Conservation (phyloP, 2,113 vertebrate species). For the Alligator mississippiensis region DNA sequence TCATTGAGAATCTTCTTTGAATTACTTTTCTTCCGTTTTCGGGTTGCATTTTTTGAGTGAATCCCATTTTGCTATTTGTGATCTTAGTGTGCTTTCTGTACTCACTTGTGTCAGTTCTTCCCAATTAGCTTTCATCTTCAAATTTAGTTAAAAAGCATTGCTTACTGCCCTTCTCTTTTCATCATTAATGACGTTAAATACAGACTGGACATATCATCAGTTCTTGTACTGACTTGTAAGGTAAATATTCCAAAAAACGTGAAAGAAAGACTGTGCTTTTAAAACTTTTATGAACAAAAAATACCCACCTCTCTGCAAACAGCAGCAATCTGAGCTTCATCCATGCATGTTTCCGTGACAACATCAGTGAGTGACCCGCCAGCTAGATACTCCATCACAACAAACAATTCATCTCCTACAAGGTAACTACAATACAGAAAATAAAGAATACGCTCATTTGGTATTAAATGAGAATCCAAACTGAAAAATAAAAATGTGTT, state of each 20-base stretch:
- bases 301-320: slow-evolving; percentile 93
- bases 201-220: not conserved
- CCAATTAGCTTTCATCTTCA: not conserved
- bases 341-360: slow-evolving; percentile 98
- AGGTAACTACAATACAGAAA: slow-evolving; percentile 86
- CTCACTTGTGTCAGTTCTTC: not conserved
- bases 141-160: not conserved
- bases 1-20: not conserved
- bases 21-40: not conserved
- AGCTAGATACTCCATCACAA: slow-evolving; percentile 99
- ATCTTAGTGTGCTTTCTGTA: not conserved
- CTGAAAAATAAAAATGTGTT: not conserved
- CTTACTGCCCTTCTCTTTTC: not conserved
- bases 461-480: not conserved
- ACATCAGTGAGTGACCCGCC: slow-evolving; percentile 98
- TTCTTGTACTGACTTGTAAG: not conserved
- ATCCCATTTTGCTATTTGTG: not conserved
- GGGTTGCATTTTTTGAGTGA: not conserved
- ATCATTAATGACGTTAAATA: not conserved
- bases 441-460: not conserved
- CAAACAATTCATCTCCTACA: slow-evolving; percentile 95
- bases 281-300: rapidly evolving
- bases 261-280: not conserved
- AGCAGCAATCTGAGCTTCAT: slow-evolving; percentile 97
- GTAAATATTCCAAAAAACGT: rapidly evolving